Evolutionary conservation across 2,797 vertebrate species (phyloP).

Genomic region (Urocyon cinereoargenteus): DNA sequence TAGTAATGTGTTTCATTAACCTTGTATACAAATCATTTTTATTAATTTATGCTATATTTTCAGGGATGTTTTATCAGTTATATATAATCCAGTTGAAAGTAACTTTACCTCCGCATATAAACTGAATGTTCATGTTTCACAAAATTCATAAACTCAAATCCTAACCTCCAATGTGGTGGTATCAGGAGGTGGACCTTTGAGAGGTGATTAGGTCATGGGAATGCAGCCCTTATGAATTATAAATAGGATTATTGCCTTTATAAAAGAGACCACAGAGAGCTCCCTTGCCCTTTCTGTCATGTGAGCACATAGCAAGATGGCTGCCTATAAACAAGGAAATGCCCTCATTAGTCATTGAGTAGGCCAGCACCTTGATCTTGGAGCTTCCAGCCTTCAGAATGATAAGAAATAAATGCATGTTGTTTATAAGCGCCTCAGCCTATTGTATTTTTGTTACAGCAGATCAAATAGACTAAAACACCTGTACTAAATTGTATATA

Average conservation of each 20-base stretch:
- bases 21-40: not conserved
- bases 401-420: not conserved
- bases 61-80: not conserved
- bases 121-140: not conserved
- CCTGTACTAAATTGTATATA: not conserved
- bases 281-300: not conserved
- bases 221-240: not conserved
- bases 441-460: not conserved
- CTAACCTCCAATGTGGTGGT: not conserved
- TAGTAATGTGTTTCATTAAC: conserved; percentile 10
- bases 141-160: not conserved
- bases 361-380: not conserved
- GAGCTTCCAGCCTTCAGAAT: not conserved
- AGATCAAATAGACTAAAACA: not conserved
- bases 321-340: not conserved
- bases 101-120: not conserved
- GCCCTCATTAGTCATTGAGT: not conserved
- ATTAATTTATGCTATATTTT: conserved; percentile 10
- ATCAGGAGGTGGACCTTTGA: not conserved
- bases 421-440: not conserved
- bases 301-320: not conserved
- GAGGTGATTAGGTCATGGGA: not conserved
- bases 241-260: not conserved
- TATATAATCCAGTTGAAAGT: not conserved
- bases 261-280: not conserved